A percentile compares a stretch with the other conserved stretches of the same genome.
Evolutionary conservation across 2,113 vertebrate species (phyloP).

Genomic region (Hippocampus zosterae): DNA sequence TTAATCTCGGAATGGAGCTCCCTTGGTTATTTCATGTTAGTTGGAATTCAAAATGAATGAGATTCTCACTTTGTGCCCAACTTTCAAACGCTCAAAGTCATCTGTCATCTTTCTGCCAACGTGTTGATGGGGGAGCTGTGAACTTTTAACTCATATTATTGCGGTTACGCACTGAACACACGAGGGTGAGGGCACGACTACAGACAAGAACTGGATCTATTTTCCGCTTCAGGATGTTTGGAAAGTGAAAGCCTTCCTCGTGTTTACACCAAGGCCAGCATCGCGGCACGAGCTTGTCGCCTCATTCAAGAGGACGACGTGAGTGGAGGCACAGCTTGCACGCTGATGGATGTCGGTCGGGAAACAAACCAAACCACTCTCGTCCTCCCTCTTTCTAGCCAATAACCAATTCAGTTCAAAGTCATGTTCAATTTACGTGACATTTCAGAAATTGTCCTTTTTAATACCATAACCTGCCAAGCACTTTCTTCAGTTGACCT

Average conservation of each 20-base stretch:
- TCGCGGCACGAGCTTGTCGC: neutral
- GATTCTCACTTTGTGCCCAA: neutral
- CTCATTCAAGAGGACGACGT: neutral
- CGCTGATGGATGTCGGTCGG: neutral
- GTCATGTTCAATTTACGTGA: too few species aligned
- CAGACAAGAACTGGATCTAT: constrained; percentile 18
- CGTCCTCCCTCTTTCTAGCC: neutral
- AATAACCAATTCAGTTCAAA: too few species aligned
- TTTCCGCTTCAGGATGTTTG: constrained; percentile 55
- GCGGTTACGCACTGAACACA: neutral
- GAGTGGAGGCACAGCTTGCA: neutral
- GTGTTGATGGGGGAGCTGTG: constrained; percentile 49
- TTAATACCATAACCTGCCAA: too few species aligned
- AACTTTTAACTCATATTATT: constrained; percentile 24
- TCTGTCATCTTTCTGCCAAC: constrained; percentile 24
- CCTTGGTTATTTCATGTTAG: too few species aligned
- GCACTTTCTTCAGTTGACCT: too few species aligned
- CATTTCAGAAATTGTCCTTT: too few species aligned
- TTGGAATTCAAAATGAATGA: neutral
- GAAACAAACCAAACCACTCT: neutral
- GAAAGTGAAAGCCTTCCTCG: constrained; percentile 40
- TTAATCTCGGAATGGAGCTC: neutral
- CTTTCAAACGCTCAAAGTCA: neutral
- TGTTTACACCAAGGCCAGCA: constrained; percentile 8
- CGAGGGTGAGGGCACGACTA: constrained; percentile 19